Conservation (phyloP, 2,888 invertebrate species). For the Aleiodes leptofemur region DNA sequence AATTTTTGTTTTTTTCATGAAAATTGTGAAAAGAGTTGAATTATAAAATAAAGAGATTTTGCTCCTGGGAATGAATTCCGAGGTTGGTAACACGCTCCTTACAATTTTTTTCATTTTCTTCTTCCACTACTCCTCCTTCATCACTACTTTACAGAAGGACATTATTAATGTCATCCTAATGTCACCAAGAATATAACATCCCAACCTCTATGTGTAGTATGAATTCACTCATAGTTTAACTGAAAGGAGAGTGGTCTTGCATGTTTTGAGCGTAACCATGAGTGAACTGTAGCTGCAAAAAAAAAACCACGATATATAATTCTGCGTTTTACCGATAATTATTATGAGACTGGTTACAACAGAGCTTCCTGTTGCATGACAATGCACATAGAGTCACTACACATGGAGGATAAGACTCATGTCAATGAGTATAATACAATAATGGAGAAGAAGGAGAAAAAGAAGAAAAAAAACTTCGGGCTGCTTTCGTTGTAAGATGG, state of each 20-base stretch:
- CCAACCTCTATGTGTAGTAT: conserved; percentile 7
- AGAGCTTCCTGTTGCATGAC: conserved; percentile 62
- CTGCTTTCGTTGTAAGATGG: neutral
- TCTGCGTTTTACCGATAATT: conserved; percentile 73
- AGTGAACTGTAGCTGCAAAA: conserved; percentile 46
- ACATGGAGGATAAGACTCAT: neutral
- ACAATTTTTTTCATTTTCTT: neutral
- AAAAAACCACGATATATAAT: conserved; percentile 71
- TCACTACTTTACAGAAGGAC: conserved; percentile 59
- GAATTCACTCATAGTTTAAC: conserved; percentile 45
- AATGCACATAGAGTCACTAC: conserved; percentile 37
- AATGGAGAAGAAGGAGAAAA: conserved; percentile 1
- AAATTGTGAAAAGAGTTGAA: conserved; percentile 33
- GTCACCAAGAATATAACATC: conserved; percentile 60
- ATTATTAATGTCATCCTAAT: conserved; percentile 70
- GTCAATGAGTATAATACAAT: conserved; percentile 31
- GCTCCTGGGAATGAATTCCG: conserved; percentile 64
- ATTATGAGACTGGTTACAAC: conserved; percentile 65
- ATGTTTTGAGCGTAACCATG: conserved; percentile 57
- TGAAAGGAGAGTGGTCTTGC: conserved; percentile 42
- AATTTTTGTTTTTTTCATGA: neutral
- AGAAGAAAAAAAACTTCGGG: no score
- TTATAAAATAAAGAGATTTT: conserved; percentile 59
- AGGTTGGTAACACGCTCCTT: conserved; percentile 66
- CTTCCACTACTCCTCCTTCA: conserved; percentile 33